Conservation (phyloP, 35 echinoderm and acorn worm species). For the Eucidaris tribuloides region DNA sequence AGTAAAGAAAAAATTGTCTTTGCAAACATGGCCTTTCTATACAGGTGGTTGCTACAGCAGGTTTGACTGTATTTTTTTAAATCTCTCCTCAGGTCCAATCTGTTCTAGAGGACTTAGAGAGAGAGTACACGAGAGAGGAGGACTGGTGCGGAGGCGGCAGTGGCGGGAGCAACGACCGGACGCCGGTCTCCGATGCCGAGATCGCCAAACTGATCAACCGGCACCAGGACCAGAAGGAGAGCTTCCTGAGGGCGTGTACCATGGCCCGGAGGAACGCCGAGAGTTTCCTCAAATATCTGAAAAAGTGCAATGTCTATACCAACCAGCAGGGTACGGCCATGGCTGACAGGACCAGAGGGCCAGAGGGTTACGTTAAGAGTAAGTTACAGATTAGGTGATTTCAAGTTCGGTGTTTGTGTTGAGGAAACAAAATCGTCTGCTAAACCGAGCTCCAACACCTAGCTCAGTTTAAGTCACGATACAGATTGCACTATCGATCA, state of each 20-base stretch:
- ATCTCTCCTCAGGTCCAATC: slow-evolving; percentile 77
- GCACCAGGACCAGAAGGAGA: slow-evolving; percentile 97
- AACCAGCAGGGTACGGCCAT: slow-evolving; percentile 36
- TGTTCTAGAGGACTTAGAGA: slow-evolving; percentile 78
- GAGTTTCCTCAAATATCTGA: slow-evolving; percentile 94
- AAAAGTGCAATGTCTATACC: slow-evolving; percentile 85
- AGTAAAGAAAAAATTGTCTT: too few species aligned
- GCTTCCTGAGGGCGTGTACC: slow-evolving; percentile 92
- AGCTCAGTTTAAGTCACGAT: too few species aligned
- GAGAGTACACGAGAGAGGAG: slow-evolving; percentile 87
- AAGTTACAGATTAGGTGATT: too few species aligned
- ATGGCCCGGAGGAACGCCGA: slow-evolving; percentile 87
- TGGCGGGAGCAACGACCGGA: slow-evolving; percentile 27
- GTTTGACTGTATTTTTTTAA: too few species aligned
- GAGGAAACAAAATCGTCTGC: too few species aligned
- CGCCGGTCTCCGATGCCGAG: slow-evolving; percentile 65
- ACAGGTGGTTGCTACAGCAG: too few species aligned
- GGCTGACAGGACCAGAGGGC: slow-evolving; percentile 56
- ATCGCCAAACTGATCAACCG: slow-evolving; percentile 81
- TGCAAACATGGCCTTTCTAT: too few species aligned
- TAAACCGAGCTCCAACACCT: too few species aligned
- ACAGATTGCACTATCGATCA: too few species aligned
- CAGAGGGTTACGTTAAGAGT: slow-evolving; percentile 82
- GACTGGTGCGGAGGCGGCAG: slow-evolving; percentile 79
- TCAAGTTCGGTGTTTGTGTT: too few species aligned